Evolutionary conservation across 2,888 invertebrate species (phyloP).

Genomic region (Calliphora vomitoria): DNA sequence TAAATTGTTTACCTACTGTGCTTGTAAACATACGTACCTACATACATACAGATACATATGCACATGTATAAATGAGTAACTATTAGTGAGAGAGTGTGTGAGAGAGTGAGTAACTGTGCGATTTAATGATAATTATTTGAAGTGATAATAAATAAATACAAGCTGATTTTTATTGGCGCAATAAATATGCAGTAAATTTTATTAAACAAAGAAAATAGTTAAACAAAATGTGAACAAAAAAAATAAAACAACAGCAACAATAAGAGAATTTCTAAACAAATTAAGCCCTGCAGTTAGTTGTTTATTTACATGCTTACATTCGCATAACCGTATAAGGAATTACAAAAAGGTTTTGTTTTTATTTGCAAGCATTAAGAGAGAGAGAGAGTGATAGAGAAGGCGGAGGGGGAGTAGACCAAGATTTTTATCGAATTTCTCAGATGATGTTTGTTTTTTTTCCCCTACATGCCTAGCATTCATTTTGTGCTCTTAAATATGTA

Average conservation of each 20-base stretch:
- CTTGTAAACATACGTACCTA: background rate
- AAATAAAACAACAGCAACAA: slow-evolving; percentile 1
- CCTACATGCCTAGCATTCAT: background rate
- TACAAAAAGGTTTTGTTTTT: background rate
- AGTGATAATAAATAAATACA: slow-evolving; percentile 63
- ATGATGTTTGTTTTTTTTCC: background rate
- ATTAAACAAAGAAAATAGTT: slow-evolving; percentile 59
- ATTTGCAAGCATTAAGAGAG: background rate
- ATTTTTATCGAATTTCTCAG: slow-evolving; percentile 5
- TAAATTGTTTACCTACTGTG: background rate
- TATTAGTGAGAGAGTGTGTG: background rate
- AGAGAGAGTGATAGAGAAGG: background rate
- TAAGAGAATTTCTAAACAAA: slow-evolving; percentile 1
- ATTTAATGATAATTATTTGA: slow-evolving; percentile 42
- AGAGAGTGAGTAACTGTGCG: background rate
- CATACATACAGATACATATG: too few relatives aligned
- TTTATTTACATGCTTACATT: background rate
- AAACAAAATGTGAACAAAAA: slow-evolving; percentile 30
- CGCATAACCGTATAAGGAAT: slow-evolving; percentile 37
- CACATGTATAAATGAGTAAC: background rate
- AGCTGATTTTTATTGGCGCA: slow-evolving; percentile 68
- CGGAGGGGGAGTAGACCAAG: background rate
- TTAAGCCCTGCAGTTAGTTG: slow-evolving; percentile 31
- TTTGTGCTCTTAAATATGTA: background rate
- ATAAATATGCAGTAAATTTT: slow-evolving; percentile 64